Conservation (phyloP, 2,888 invertebrate species). For the Malthinus seriepunctatus region DNA sequence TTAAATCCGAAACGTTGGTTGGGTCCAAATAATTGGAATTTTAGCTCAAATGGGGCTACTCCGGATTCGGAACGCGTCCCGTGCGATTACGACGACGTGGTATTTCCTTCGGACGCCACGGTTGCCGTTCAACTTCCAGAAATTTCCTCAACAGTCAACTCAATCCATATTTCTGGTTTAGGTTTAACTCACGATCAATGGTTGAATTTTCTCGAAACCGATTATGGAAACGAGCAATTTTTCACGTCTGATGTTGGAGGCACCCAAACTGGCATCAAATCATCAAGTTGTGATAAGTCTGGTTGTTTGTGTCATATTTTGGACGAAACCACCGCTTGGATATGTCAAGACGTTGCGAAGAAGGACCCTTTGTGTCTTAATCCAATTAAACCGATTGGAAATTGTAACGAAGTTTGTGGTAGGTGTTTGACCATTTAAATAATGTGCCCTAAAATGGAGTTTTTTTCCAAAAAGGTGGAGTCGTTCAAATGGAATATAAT, state of each 20-base stretch:
- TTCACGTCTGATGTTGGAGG: neutral
- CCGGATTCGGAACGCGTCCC: conserved; percentile 59
- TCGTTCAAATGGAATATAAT: conserved; percentile 29
- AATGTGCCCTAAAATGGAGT: neutral
- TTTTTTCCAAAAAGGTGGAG: conserved; percentile 32
- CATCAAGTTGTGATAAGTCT: neutral
- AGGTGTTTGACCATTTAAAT: conserved; percentile 6
- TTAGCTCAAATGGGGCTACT: conserved; percentile 51
- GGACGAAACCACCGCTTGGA: conserved; percentile 7
- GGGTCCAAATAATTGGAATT: conserved; percentile 56
- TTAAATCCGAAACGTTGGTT: conserved; percentile 41
- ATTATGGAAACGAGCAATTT: conserved; percentile 22
- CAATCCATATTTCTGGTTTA: conserved; percentile 9
- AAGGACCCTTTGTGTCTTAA: conserved; percentile 22
- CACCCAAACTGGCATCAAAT: neutral
- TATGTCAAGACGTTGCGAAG: conserved; percentile 8
- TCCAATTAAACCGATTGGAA: conserved; percentile 32
- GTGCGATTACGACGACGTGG: conserved; percentile 55
- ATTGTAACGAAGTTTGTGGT: conserved; percentile 37
- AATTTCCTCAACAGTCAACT: conserved; percentile 9
- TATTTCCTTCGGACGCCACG: conserved; percentile 45
- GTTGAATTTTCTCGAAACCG: conserved; percentile 16
- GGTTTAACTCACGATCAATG: conserved; percentile 9
- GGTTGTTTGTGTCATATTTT: conserved; percentile 16
- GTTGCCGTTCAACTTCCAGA: conserved; percentile 17